Evolutionary conservation across 1,140 invertebrate species (phyloP), one percentile per base, ranked within the genome.

Genomic region (Cydia fagiglandana): DNA sequence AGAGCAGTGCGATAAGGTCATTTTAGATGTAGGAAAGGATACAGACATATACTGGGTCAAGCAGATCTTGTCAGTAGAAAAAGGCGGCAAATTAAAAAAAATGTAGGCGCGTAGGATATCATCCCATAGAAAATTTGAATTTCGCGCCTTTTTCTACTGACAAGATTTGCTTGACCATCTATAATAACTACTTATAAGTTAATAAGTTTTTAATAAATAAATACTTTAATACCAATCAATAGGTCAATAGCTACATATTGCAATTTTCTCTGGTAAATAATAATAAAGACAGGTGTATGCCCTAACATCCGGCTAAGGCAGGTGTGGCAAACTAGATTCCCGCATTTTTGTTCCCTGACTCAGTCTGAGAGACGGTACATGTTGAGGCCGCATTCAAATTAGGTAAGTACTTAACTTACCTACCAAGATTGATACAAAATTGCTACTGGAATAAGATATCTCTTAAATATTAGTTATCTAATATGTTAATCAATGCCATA

Each of bases 291-390:
- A 38, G 38, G 61, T 64, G 74, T 45, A 64, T 75, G 53, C 38
- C 28, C 20, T 38, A 66, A 38, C 64, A 38, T 66, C 30, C 30
- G 64, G 64, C 17, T 66, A n/a, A 66, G 28, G 64, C 64, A 66
- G 64, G 64, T 66, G 64, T 66, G 64, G 64, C 64, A 66, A 66
- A 66, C 64, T 66, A 66, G 64, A 66, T 34, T 66, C 64, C 64
- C 30, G 15, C 64, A 66, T 34, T 66, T 66, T 66, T 66, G 64
- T 30, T 66, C 64, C 64, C 13, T 66, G 64, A 66, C 28, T 66
- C 64, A 66, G 64, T 7, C 64, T 38, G 64, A 34, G 64, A n/a
- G n/a, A n/a, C 12, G 28, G 3, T 66, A 4, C 12, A 38, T 4
- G 28, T 34, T 34, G 28, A 66, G 28, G 10, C n/a, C 5, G 6